Evolutionary conservation across 2,113 vertebrate genomes (phyloP).

Genomic region (Serilophus lunatus): DNA sequence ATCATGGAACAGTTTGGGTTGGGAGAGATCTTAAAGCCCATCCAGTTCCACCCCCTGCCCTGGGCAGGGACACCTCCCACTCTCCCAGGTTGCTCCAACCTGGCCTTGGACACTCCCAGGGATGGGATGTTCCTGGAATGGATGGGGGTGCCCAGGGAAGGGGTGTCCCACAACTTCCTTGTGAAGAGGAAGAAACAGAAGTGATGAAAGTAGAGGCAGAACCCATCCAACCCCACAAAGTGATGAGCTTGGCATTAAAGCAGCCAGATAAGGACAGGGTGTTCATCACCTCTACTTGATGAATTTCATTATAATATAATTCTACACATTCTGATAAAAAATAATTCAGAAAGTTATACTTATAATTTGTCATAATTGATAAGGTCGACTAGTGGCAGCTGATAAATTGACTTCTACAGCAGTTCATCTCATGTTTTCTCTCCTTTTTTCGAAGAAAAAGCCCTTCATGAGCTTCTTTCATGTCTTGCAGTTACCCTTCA

Average conservation of each 20-base stretch:
- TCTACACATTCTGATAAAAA: neutral
- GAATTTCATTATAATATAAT: neutral
- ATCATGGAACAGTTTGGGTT: neutral
- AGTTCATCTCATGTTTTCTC: neutral
- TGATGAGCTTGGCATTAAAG: neutral
- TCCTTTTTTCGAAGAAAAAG: neutral
- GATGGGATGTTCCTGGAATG: neutral
- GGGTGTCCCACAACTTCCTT: neutral
- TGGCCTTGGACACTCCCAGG: neutral
- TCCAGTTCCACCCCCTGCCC: neutral
- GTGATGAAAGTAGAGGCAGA: neutral
- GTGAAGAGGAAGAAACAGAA: neutral
- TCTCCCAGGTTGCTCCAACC: neutral
- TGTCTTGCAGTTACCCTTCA: neutral
- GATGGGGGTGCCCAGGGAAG: neutral
- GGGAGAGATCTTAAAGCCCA: neutral
- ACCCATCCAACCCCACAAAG: neutral
- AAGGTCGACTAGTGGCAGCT: neutral
- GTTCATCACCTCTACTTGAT: neutral
- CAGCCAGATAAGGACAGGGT: neutral
- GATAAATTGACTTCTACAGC: neutral
- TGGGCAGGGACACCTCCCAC: neutral
- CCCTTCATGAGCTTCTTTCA: neutral
- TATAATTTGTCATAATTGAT: conserved; percentile 1
- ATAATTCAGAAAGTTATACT: neutral